Evolutionary conservation across 1,140 invertebrate species (phyloP).

Genomic region (Aphidius gifuensis): DNA sequence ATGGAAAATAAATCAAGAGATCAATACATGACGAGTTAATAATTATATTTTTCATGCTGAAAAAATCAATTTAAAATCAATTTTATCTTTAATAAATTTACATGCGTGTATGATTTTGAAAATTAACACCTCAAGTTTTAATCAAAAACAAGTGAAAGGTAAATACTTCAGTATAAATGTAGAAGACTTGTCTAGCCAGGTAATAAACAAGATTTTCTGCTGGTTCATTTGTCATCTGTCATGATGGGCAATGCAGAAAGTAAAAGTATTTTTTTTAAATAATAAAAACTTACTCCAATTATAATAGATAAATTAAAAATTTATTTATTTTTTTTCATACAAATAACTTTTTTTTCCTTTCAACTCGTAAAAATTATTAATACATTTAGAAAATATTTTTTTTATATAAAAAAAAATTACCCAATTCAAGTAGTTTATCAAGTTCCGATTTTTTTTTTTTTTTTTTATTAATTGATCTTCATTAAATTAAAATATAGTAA

Average conservation of each 20-base stretch:
- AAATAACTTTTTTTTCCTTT: too few relatives aligned
- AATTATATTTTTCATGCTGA: background rate
- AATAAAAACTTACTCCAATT: too few relatives aligned
- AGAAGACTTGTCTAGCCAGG: conserved; percentile 15
- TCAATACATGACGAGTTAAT: background rate
- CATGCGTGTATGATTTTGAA: background rate
- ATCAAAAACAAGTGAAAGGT: conserved; percentile 14
- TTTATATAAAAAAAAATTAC: too few relatives aligned
- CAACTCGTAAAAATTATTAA: too few relatives aligned
- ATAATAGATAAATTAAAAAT: too few relatives aligned
- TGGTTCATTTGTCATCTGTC: conserved; percentile 20
- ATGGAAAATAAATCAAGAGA: background rate
- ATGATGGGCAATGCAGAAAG: background rate
- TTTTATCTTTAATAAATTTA: background rate
- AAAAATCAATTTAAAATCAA: background rate
- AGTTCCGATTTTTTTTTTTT: too few relatives aligned
- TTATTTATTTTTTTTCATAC: too few relatives aligned
- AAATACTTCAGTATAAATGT: background rate
- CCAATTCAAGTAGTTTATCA: too few relatives aligned
- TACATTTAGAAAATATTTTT: too few relatives aligned
- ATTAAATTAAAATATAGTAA: too few relatives aligned
- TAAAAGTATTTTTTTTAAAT: background rate
- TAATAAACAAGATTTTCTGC: conserved; percentile 24
- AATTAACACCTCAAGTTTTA: conserved; percentile 1
- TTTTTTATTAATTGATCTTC: too few relatives aligned